Base-by-base conservation (phyloP, 2,888 invertebrate genomes). In the Caenorhabditis sp. region DNA sequence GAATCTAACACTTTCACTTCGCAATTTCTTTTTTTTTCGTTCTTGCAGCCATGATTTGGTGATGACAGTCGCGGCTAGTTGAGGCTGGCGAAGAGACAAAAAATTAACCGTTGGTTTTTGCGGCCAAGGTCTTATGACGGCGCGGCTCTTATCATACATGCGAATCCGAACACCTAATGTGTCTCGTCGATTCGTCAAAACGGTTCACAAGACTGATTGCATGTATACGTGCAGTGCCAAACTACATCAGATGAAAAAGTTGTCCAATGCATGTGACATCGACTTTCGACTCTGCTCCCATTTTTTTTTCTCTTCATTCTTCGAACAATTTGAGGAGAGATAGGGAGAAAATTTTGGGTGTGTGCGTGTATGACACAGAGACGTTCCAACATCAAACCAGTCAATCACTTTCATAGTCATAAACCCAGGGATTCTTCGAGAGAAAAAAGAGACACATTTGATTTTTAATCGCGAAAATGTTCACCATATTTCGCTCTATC, bases 351-450 rank as follows among this genome's bases (percentile, higher is more conserved):
- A 64, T 16, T 56, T 64, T 56, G 22, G 63, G 49, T 38, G 38
- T 38, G 38, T 38, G 35, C 24, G 59, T 16, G 68, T 76, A n/a
- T 76, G 76, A 76, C 41, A 58, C 51, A 69, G 66, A 56, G 59
- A 56, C 66, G 76, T 76, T 77, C 77, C 69, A 77, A 70, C 77
- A 77, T 77, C 77, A 70, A 77, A 77, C 63, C 47, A 77, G 61
- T 77, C 63, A 69, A 77, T 77, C 77, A 76, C n/a, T 58, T 58
- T 26, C n/a, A 31, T 51, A 61, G 76, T 69, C 76, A 68, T 69
- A 59, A 76, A 69, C 59, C 58, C 56, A 26, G 41, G 12, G 63
- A 41, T 63, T 61, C 24, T 54, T 14, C 14, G 14, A 14, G 16
- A 16, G 54, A 38, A 51, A 16, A 28, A 2, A 14, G 19, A 31